phyloP scores from a whole-genome alignment of 2,888 invertebrate species.

The Eupithecia abbreviata region DNA sequence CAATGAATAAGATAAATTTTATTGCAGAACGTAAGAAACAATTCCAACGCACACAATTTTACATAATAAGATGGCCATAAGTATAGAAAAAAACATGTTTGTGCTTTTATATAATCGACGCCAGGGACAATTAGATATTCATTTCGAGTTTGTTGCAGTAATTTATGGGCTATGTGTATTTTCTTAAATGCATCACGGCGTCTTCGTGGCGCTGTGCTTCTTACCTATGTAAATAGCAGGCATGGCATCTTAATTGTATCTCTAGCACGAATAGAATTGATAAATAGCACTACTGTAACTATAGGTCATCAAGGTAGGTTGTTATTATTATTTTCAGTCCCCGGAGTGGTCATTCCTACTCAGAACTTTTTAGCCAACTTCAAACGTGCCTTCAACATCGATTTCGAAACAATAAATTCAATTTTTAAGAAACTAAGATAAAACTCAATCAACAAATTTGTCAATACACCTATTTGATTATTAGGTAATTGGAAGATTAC shows the following conservation, averaged over 20 bases:
- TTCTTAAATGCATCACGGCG: not conserved
- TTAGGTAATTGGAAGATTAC: not conserved
- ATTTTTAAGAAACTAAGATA: not conserved
- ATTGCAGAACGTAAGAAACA: not conserved
- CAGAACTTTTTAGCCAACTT: not conserved
- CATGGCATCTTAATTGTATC: constrained; percentile 2
- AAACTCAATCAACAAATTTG: not conserved
- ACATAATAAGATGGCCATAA: constrained; percentile 47
- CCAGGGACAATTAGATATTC: constrained; percentile 54
- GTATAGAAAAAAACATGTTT: constrained; percentile 48
- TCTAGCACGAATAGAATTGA: not conserved
- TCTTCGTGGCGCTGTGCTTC: not conserved
- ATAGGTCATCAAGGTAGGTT: not conserved
- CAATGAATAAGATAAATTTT: not conserved
- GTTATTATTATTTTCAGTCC: not conserved
- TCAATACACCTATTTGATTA: not conserved
- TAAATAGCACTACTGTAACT: not conserved
- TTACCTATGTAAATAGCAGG: constrained; percentile 6
- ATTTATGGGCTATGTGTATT: constrained; percentile 45
- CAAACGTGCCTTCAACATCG: not conserved
- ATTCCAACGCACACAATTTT: constrained; percentile 44
- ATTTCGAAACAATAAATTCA: not conserved
- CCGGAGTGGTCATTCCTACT: not conserved
- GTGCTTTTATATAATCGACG: constrained; percentile 49
- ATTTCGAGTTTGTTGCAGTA: constrained; percentile 48